A percentile compares a stretch with the other conserved stretches of the same genome.
phyloP scores from a whole-genome alignment of 1,140 invertebrate species.

The Rhopalosiphum padi region DNA sequence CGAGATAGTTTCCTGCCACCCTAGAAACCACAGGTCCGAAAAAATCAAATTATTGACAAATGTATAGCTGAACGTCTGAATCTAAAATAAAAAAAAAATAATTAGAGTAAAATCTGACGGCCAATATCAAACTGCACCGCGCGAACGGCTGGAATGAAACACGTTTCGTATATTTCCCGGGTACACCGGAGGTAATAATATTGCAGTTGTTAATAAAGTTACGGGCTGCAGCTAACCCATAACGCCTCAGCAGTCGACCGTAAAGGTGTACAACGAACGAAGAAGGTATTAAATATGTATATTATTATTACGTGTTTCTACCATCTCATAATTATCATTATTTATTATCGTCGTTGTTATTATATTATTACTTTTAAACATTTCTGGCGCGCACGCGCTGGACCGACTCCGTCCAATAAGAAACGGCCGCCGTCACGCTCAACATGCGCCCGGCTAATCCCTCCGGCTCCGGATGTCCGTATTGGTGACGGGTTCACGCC shows the following conservation, averaged over 20 bases:
- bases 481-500: conserved; percentile 3
- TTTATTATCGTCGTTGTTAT: neutral
- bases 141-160: neutral
- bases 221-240: neutral
- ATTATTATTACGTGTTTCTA: neutral
- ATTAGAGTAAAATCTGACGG: neutral
- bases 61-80: neutral
- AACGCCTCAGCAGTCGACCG: neutral
- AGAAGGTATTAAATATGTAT: neutral
- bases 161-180: neutral
- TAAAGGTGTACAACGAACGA: neutral
- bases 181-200: neutral
- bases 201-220: neutral
- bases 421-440: neutral
- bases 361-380: neutral
- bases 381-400: conserved; percentile 23
- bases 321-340: neutral
- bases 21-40: neutral
- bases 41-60: neutral
- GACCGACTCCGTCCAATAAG: conserved; percentile 24
- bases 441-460: neutral
- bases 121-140: neutral
- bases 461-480: conserved; percentile 18
- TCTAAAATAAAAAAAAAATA: neutral
- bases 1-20: neutral